Percentiles rank a stretch among this genome's conserved stretches.
Evolutionary conservation across 1,140 invertebrate species (phyloP).

Genomic region (Aphaenogaster ashmeadi): DNA sequence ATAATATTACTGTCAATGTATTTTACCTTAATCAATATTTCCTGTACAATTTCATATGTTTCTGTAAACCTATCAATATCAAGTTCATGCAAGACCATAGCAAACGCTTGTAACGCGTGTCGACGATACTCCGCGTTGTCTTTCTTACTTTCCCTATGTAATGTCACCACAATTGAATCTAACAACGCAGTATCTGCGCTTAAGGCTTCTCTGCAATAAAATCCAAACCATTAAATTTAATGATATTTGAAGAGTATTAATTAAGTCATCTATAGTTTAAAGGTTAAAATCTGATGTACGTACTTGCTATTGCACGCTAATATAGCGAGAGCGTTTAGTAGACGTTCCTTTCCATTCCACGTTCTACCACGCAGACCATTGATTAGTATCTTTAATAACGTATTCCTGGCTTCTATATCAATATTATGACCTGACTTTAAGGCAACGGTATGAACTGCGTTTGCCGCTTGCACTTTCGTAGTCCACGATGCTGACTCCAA

Average conservation of each 20-base stretch:
- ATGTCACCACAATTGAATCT: conserved; percentile 89
- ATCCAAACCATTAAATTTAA: conserved; percentile 23
- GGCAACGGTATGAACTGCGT: conserved; percentile 93
- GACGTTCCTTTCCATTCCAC: conserved; percentile 95
- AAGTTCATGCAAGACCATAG: conserved; percentile 91
- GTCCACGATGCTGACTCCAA: conserved; percentile 95
- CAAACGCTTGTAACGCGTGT: conserved; percentile 91
- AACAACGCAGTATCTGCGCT: conserved; percentile 84
- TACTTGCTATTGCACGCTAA: conserved; percentile 92
- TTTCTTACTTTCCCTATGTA: conserved; percentile 94
- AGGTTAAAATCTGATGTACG: conserved; percentile 70
- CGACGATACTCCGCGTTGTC: conserved; percentile 93
- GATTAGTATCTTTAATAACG: conserved; percentile 90
- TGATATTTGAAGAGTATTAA: not conserved
- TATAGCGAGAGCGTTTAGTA: conserved; percentile 92
- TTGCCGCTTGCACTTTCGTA: conserved; percentile 94
- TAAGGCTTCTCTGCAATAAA: conserved; percentile 83
- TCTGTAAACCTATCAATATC: conserved; percentile 92
- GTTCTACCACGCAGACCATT: conserved; percentile 93
- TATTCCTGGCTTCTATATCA: conserved; percentile 89
- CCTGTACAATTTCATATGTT: conserved; percentile 92
- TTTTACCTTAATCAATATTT: conserved; percentile 89
- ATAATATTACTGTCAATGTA: conserved; percentile 20
- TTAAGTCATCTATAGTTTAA: not conserved
- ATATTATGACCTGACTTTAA: conserved; percentile 91